Evolutionary conservation across 2,888 invertebrate genomes (phyloP).

Genomic region (Sarcophaga carnaria): DNA sequence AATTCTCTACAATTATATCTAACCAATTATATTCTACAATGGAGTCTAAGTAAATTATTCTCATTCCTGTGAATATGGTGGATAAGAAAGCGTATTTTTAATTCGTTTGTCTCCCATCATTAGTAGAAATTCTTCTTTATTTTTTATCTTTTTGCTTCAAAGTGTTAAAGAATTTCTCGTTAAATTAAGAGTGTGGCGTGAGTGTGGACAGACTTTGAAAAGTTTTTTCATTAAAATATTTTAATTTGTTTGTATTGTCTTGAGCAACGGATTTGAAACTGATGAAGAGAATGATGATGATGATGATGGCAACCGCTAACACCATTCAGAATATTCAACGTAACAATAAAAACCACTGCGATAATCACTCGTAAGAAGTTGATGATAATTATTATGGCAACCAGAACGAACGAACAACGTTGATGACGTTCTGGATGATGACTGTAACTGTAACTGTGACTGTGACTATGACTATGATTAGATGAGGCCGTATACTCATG

Average conservation of each 20-base stretch:
- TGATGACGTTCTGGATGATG: conserved; percentile 8
- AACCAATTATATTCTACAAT: no score
- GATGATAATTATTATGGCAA: conserved; percentile 3
- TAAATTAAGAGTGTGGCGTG: conserved; percentile 48
- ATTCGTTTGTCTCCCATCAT: background rate
- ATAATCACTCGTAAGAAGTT: conserved; percentile 24
- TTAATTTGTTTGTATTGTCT: conserved; percentile 71
- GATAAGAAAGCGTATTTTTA: background rate
- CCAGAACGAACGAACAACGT: background rate
- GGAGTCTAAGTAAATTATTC: no score
- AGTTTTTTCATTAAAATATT: conserved; percentile 74
- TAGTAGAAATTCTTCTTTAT: background rate
- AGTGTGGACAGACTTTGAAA: conserved; percentile 57
- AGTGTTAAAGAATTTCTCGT: conserved; percentile 50
- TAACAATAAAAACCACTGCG: conserved; percentile 11
- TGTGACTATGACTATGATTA: conserved; percentile 54
- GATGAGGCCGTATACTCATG: conserved; percentile 22
- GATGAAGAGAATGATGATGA: conserved; percentile 41
- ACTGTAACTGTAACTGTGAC: background rate
- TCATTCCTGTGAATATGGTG: no score
- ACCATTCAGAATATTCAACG: conserved; percentile 18
- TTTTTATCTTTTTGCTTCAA: background rate
- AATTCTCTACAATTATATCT: no score
- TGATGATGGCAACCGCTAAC: conserved; percentile 48
- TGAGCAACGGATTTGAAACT: conserved; percentile 58